phyloP scores from a whole-genome alignment of 1,140 invertebrate genomes.

The Geopemphigus sp. region DNA sequence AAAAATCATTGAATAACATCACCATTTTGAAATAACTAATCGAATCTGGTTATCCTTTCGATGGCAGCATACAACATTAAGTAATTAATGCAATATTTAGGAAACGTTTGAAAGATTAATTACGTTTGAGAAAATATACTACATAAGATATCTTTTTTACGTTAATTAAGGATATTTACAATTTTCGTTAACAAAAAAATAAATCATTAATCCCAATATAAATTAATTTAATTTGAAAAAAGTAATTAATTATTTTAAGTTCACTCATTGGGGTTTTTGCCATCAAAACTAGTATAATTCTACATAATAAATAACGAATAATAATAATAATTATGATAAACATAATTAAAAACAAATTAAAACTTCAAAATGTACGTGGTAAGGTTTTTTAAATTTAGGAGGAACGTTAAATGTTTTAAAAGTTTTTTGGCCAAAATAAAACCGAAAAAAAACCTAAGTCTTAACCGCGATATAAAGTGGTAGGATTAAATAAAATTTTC shows the following conservation, averaged over 20 bases:
- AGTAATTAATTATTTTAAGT: constrained; percentile 15
- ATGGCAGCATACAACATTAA: background rate
- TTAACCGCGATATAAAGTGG: background rate
- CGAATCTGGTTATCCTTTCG: too few species aligned
- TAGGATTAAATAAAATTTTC: background rate
- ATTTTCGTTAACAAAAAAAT: background rate
- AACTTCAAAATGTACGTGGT: background rate
- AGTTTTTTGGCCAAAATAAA: background rate
- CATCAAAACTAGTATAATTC: background rate
- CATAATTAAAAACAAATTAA: background rate
- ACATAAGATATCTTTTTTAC: background rate
- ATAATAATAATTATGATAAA: background rate
- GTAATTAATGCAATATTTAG: background rate
- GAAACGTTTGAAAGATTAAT: background rate
- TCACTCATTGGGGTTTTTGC: background rate
- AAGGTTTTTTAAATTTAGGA: background rate
- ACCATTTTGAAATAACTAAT: too few species aligned
- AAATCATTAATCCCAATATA: background rate
- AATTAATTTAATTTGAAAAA: background rate
- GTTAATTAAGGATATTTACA: background rate
- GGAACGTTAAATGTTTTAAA: background rate
- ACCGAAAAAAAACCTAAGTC: background rate
- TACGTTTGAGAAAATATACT: background rate
- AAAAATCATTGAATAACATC: background rate
- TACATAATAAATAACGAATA: too few species aligned